Percentiles rank a stretch among this genome's conserved stretches.
These are phyloP conservation scores for Callosobruchus maculatus DNA, from an alignment of 2,888 invertebrate genomes.

Conservation along the genomic window DNA sequence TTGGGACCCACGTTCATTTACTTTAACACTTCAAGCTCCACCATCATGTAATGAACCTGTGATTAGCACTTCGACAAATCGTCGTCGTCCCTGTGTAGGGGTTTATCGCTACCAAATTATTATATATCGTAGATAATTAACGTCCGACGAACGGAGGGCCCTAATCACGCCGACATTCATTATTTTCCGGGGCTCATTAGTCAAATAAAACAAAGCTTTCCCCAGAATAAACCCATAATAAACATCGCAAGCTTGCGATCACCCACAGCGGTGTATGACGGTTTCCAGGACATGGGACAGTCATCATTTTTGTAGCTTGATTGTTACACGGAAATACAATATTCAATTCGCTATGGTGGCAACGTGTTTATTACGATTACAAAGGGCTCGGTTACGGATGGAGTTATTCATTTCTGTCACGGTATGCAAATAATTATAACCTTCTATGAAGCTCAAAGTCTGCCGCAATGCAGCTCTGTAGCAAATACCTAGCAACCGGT, in stretches of 20 bases:
- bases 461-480: too few species aligned
- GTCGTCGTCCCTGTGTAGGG: neutral
- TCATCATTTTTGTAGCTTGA: neutral
- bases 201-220: neutral
- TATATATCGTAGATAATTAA: neutral
- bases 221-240: neutral
- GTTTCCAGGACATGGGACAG: neutral
- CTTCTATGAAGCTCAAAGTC: too few species aligned
- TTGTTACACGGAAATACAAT: too few species aligned
- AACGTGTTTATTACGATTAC: neutral
- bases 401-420: neutral
- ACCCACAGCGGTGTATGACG: neutral
- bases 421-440: too few species aligned
- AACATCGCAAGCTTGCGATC: neutral
- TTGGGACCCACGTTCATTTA: neutral
- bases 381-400: neutral
- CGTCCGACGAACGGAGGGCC: neutral
- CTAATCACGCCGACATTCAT: neutral
- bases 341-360: too few species aligned
- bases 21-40: neutral
- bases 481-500: too few species aligned
- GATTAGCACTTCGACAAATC: neutral
- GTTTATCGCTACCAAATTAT: neutral
- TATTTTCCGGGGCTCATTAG: neutral
- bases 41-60: neutral